Evolutionary conservation across 2,797 vertebrate genomes (phyloP), one percentile per base, ranked within the genome.

Genomic region (Meriones psammophilus): DNA sequence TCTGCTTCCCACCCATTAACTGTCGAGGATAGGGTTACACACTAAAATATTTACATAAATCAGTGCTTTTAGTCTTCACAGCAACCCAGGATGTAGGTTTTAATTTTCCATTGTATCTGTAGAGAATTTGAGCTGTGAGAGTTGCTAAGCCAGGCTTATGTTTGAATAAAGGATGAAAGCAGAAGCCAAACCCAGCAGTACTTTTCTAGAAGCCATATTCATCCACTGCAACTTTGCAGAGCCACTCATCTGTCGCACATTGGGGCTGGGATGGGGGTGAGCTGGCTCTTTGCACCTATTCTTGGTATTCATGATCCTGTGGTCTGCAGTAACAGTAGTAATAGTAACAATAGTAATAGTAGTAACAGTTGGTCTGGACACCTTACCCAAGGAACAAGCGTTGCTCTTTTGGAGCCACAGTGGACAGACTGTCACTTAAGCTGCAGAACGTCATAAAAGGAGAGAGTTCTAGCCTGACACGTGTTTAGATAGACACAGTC

Each of bases 11-110:
- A 50, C 20, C 8, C 20, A 0, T 69, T 68, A 68, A 36, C 50
- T 3, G 33, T 30, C 62, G 58, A n/a, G 66, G 87, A 0, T 60
- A 69, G 84, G 54, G 20, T 39, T 24, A 2, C 54, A 50, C 13
- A 6, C 79, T 81, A 73, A 86, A n/a, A 33, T 58, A 91, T 77
- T 91, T 85, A 71, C 8, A 8, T 46, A 77, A 46, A 85, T 85
- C 60, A 74, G 36, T 69, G 96, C 39, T 36, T 62, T 95, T 90
- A 74, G 46, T 79, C 54, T 46, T 94, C 54, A 88, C 28, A 81
- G 20, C 9, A 80, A 36, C 1, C 36, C 10, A 8, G 42, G 62
- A 74, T 0, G 9, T 30, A 84, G 33, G 28, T 12, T 88, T 89
- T 46, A 33, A 54, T 74, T 26, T 89, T 89, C 39, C 42, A 26